Conservation (phyloP, 2,113 vertebrate species). For the Archilochus colubris region DNA sequence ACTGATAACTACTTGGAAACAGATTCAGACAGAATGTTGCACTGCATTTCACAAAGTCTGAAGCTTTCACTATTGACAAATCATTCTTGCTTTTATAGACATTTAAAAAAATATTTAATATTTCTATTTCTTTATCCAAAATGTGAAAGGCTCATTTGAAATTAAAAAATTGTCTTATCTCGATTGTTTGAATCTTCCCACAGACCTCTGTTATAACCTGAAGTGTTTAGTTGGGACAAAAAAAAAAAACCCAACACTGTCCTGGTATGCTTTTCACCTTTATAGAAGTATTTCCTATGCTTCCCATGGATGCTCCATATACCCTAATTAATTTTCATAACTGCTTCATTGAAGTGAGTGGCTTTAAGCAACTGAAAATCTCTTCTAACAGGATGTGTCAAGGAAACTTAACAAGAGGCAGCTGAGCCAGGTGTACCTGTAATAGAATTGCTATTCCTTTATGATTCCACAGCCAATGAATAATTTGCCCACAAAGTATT, state of each 20-base stretch:
- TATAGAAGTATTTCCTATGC: background rate
- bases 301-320: background rate
- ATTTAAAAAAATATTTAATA: background rate
- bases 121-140: background rate
- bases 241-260: background rate
- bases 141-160: background rate
- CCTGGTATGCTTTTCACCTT: background rate
- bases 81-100: background rate
- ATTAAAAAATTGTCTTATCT: background rate
- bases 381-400: background rate
- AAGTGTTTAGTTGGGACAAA: background rate
- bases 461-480: background rate
- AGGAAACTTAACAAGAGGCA: background rate
- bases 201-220: background rate
- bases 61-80: background rate
- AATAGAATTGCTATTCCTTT: background rate
- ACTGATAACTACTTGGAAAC: background rate
- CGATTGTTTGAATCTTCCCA: background rate
- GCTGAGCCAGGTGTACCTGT: background rate
- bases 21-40: background rate
- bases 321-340: background rate
- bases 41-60: background rate
- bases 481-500: background rate
- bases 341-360: background rate
- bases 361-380: background rate